phyloP scores from a whole-genome alignment of 2,113 vertebrate genomes.

The Callipepla californica region DNA sequence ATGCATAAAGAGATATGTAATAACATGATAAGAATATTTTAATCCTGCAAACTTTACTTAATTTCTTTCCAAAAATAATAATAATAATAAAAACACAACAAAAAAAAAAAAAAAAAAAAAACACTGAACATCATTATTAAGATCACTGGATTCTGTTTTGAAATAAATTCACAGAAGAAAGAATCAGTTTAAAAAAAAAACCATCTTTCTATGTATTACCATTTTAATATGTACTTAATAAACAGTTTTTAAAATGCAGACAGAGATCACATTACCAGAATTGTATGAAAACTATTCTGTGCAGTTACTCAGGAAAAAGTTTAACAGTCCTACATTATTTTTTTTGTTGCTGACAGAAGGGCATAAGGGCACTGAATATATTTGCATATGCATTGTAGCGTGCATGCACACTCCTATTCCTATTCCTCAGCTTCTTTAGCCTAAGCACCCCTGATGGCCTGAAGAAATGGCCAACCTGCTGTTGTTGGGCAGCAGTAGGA shows the following conservation, averaged over 20 bases:
- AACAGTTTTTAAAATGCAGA: neutral
- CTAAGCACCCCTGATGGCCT: no score
- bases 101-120: neutral
- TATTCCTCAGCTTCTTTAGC: neutral
- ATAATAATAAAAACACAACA: no score
- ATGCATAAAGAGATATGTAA: neutral
- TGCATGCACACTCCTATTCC: rapidly evolving
- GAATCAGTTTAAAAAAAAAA: neutral
- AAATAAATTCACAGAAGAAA: neutral
- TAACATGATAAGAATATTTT: neutral
- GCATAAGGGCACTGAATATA: neutral
- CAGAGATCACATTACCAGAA: neutral
- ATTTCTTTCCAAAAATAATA: neutral
- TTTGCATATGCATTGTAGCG: neutral
- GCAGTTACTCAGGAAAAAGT: neutral
- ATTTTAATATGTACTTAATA: neutral
- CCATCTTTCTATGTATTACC: neutral
- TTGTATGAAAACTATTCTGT: neutral
- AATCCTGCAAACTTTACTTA: neutral
- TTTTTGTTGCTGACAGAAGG: neutral
- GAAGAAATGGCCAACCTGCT: neutral
- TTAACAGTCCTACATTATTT: neutral
- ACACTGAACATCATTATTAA: neutral
- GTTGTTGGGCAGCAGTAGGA: neutral
- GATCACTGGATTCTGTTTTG: neutral